These are phyloP conservation scores for Drosophila bipectinata DNA, from an alignment of 1,140 invertebrate species.

Conservation along the genomic window DNA sequence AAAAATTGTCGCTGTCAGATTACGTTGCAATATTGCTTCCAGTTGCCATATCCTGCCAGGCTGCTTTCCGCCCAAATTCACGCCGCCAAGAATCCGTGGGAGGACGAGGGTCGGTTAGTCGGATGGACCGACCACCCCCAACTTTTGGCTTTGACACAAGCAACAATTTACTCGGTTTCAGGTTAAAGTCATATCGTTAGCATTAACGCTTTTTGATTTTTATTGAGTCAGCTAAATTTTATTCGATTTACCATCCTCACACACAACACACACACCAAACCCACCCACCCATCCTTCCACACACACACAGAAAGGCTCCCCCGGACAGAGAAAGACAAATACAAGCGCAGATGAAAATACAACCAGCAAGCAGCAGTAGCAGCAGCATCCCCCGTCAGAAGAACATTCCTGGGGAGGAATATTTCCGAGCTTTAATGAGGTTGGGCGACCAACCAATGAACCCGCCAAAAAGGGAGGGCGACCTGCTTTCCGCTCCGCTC, in stretches of 20 bases:
- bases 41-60: conserved; percentile 74
- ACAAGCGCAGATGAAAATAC: conserved; percentile 33
- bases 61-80: conserved; percentile 64
- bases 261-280: conserved; percentile 27
- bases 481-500: conserved; percentile 46
- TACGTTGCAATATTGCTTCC: conserved; percentile 80
- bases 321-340: conserved; percentile 25
- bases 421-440: conserved; percentile 78
- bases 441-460: conserved; percentile 77
- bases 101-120: background rate
- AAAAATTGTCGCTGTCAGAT: conserved; percentile 80
- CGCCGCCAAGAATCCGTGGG: conserved; percentile 26
- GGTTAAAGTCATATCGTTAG: conserved; percentile 84
- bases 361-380: conserved; percentile 14
- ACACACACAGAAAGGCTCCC: conserved; percentile 1
- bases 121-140: background rate
- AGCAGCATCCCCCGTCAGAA: conserved; percentile 38
- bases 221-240: conserved; percentile 84
- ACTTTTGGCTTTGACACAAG: conserved; percentile 75
- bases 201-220: conserved; percentile 84
- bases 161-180: conserved; percentile 81
- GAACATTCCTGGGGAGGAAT: conserved; percentile 75
- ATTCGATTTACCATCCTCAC: conserved; percentile 78
- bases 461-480: conserved; percentile 37
- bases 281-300: too few species aligned